A percentile compares a stretch with the other conserved stretches of the same genome.
phyloP scores from a whole-genome alignment of 2,888 invertebrate species.

The Drosophila subsilvestris region DNA sequence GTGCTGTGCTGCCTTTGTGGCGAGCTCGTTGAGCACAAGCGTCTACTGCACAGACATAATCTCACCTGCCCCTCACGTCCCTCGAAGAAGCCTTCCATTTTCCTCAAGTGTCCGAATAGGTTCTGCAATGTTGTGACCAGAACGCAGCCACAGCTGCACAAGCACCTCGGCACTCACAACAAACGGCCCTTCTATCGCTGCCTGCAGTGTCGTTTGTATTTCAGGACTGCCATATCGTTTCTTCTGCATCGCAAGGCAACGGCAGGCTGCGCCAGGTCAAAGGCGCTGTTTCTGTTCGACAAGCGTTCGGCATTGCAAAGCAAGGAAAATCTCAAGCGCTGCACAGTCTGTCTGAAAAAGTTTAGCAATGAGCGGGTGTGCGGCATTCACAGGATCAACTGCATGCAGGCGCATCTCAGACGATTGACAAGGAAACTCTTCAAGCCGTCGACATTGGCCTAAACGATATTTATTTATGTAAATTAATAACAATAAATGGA shows the following conservation, averaged over 20 bases:
- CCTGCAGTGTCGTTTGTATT: conserved; percentile 49
- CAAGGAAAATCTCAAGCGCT: conserved; percentile 9
- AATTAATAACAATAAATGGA: conserved; percentile 53
- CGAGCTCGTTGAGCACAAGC: conserved; percentile 34
- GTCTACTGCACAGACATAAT: conserved; percentile 49
- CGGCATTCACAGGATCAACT: conserved; percentile 35
- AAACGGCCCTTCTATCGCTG: conserved; percentile 52
- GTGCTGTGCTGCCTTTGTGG: conserved; percentile 69
- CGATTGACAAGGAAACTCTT: conserved; percentile 8
- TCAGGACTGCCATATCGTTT: conserved; percentile 46
- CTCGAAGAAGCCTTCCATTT: neutral
- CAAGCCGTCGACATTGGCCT: conserved; percentile 10
- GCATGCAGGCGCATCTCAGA: conserved; percentile 34
- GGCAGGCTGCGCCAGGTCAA: conserved; percentile 40
- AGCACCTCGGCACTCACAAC: conserved; percentile 60
- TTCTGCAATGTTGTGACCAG: conserved; percentile 50
- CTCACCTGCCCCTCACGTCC: conserved; percentile 40
- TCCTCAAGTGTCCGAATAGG: conserved; percentile 65
- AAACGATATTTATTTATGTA: conserved; percentile 43
- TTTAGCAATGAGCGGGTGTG: conserved; percentile 35
- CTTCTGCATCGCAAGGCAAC: conserved; percentile 52
- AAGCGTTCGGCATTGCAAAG: neutral
- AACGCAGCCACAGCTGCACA: conserved; percentile 53
- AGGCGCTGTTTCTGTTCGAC: conserved; percentile 31
- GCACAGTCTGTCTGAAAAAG: conserved; percentile 43